Percentiles rank a stretch among this genome's conserved stretches.
Conservation (phyloP, 2,113 vertebrate species). For the Pycnonotus jocosus region DNA sequence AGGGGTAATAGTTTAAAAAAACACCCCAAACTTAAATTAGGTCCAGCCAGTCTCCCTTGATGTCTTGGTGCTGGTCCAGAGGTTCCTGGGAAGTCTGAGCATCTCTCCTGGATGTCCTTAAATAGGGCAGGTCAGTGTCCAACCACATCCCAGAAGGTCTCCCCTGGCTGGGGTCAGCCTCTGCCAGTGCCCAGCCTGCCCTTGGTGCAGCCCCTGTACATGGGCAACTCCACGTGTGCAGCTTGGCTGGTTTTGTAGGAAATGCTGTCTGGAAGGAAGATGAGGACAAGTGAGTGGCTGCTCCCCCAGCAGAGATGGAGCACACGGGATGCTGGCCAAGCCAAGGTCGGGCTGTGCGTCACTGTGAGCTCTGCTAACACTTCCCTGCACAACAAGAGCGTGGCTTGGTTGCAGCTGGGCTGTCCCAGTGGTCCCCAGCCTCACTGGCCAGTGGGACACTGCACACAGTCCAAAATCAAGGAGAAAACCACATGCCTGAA, state of each 20-base stretch:
- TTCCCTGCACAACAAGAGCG: rapidly evolving
- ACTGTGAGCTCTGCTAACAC: neutral
- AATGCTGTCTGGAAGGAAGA: neutral
- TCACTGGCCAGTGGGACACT: neutral
- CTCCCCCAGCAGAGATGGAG: neutral
- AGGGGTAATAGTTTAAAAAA: neutral
- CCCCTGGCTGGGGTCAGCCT: neutral
- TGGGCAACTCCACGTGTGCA: rapidly evolving
- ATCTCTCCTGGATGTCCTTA: neutral
- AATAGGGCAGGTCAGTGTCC: neutral
- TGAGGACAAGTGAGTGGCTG: neutral
- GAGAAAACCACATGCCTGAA: neutral
- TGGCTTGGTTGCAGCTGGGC: neutral
- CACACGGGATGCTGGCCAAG: neutral
- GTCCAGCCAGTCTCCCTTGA: neutral
- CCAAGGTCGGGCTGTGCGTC: neutral
- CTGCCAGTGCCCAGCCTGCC: neutral
- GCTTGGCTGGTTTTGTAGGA: neutral
- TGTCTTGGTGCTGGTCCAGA: neutral
- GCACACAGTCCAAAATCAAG: neutral
- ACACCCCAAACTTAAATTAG: neutral
- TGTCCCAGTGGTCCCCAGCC: neutral
- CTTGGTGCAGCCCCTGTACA: neutral
- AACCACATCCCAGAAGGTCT: neutral
- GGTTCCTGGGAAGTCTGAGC: neutral